Evolutionary conservation across 1,140 invertebrate species (phyloP), one percentile per base, ranked within the genome.

Genomic region (Leptopilina boulardi): DNA sequence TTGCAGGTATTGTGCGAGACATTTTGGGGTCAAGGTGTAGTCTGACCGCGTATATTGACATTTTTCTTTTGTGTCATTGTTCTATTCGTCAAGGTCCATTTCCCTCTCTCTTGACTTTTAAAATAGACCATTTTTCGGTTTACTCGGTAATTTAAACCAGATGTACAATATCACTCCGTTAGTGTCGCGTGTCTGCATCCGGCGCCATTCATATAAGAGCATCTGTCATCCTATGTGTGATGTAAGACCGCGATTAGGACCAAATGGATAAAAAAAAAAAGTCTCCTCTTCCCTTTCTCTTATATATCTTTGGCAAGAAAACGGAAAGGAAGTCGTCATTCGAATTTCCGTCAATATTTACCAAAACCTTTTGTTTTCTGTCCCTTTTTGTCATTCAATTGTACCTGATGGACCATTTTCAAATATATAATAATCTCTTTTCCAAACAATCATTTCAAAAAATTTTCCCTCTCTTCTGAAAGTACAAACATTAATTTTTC

Each of bases 141-240:
- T 66, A 66, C 59, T 30, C 13, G 26, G 59, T 66, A 66, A 66
- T 66, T 66, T 66, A n/a, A 66, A 66, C 11, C 59, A 66, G 59
- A 66, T 66, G 59, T 66, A 34, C 59, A 66, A 66, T 30, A 13
- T 66, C 59, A 66, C 26, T 66, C 59, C 11, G 59, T 66, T 66
- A 66, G 59, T 66, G 59, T 66, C 59, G 59, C 59, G 59, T 66
- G 59, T 66, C 59, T 66, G 59, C 59, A 66, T 66, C 59, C 59
- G 59, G 59, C 59, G 59, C 59, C 59, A 66, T 66, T 66, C 26
- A 66, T 8, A 66, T 23, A 15, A n/a, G 13, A 4, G 59, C 59
- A 66, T 66, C 59, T 66, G 59, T 66, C 59, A 30, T 66, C 56
- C 56, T 59, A 30, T 66, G 13, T 66, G 13, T 66, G 59, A 66